Base-by-base conservation (phyloP, 2,113 vertebrate species). In the Rynchops niger region DNA sequence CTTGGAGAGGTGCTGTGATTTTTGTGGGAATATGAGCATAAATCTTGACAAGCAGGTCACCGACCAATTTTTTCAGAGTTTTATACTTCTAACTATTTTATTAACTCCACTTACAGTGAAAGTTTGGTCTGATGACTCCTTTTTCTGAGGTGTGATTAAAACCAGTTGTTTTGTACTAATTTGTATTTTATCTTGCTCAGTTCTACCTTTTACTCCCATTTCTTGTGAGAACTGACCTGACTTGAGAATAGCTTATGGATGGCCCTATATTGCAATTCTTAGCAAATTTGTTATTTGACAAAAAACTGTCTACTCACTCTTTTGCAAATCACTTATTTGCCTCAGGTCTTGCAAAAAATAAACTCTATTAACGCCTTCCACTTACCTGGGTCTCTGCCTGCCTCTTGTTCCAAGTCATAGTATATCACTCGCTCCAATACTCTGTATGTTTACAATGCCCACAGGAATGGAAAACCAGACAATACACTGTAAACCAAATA, bases 301-400 rank as follows among this genome's bases (percentile, higher is more conserved):
- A 12, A 77, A 73, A 92, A 50, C 45, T 86, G 45, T 21, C n/a
- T 52, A 49, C 21, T 91, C 69, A 40, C 21, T 91, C 19, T 65
- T 94, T 70, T 79, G 47, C 36, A 87, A 84, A 82, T 76, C 52
- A 55, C n/a, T 95, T 94, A 17, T 43, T 96, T 96, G 86, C 77
- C 81, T 89, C 65, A 56, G 69, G 84, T 71, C 38, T 67, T 52
- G 30, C 19, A 82, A 87, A 74, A 67, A 42, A 56, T 52, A 65
- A 72, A 9, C 77, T 82, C 74, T 72, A 12, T 79, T 73, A 90
- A 58, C 1, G 6, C 47, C 49, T 94, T 82, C 27, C 66, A 61
- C 70, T 91, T 76, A 53, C 21, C 36, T 58, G 66, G 36, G 66
- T 52, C 82, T 91, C 82, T 74, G 86, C 13, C 50, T 86, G n/a